Evolutionary conservation across 2,888 invertebrate species (phyloP).

Genomic region (Apodemia hepburni): DNA sequence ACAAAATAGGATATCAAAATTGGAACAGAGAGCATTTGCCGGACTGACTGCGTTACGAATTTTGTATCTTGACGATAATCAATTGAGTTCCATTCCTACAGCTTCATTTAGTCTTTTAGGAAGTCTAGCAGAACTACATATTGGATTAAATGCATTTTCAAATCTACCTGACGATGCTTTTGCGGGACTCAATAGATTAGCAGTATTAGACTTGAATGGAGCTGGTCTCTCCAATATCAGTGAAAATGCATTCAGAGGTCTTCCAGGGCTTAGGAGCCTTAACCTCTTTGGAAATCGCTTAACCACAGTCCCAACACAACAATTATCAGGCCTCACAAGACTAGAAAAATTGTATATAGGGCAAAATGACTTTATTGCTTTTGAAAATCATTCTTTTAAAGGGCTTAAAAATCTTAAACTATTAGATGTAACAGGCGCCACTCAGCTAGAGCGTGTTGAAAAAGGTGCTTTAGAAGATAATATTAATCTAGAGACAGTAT

Average conservation of each 20-base stretch:
- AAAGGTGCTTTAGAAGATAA: conserved; percentile 90
- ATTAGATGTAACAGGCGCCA: conserved; percentile 89
- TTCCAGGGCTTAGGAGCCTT: conserved; percentile 87
- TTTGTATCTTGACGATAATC: conserved; percentile 91
- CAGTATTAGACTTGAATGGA: conserved; percentile 89
- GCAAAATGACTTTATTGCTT: conserved; percentile 87
- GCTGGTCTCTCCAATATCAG: conserved; percentile 90
- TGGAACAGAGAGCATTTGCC: conserved; percentile 88
- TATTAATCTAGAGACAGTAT: conserved; percentile 88
- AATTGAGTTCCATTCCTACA: conserved; percentile 88
- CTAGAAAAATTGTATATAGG: conserved; percentile 91
- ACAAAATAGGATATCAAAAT: conserved; percentile 90
- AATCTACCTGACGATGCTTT: conserved; percentile 89
- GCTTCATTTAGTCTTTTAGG: conserved; percentile 86
- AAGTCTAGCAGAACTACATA: conserved; percentile 90
- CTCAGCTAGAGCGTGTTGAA: conserved; percentile 85
- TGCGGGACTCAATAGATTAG: conserved; percentile 86
- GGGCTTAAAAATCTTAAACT: conserved; percentile 88
- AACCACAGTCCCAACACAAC: conserved; percentile 86
- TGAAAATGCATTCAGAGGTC: conserved; percentile 86
- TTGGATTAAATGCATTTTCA: conserved; percentile 91
- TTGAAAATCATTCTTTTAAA: conserved; percentile 87
- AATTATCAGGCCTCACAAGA: conserved; percentile 84
- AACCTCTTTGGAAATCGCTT: conserved; percentile 91
- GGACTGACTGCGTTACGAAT: conserved; percentile 88